Evolutionary conservation across 2,888 invertebrate species (phyloP).

Genomic region (Hedychridium roseum): DNA sequence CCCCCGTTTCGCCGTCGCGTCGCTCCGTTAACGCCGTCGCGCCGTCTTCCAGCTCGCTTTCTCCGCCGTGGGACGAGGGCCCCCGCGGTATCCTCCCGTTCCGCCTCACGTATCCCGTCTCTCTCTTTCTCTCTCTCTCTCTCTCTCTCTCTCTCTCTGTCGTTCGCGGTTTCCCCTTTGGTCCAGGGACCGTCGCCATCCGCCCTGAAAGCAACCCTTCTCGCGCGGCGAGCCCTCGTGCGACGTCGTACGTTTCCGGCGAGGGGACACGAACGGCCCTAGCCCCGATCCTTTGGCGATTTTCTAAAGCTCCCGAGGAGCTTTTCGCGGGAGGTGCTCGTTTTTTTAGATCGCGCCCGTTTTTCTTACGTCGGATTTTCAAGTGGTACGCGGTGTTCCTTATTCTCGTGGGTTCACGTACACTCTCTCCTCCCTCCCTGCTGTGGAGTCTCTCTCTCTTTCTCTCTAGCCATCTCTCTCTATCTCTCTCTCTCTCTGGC

Average conservation of each 20-base stretch:
- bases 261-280: too few species aligned
- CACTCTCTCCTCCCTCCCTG: constrained; percentile 7
- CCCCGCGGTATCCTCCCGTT: constrained; percentile 6
- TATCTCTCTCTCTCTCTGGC: neutral
- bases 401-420: constrained; percentile 6
- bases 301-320: too few species aligned
- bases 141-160: constrained; percentile 8
- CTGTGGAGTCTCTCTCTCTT: constrained; percentile 15
- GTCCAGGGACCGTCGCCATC: constrained; percentile 9
- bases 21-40: constrained; percentile 47
- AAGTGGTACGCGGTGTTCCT: too few species aligned
- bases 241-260: too few species aligned
- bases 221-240: too few species aligned
- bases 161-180: neutral
- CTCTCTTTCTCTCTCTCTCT: constrained; percentile 19
- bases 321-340: too few species aligned
- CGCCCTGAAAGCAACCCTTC: too few species aligned
- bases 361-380: too few species aligned
- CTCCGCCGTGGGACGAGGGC: constrained; percentile 15
- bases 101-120: constrained; percentile 1
- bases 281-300: too few species aligned
- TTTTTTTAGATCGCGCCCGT: too few species aligned
- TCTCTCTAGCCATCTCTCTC: constrained; percentile 10
- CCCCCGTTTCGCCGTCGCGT: constrained; percentile 56
- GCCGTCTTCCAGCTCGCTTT: constrained; percentile 23